A percentile compares a stretch with the other conserved stretches of the same genome.
Evolutionary conservation across 30 jellyfish, hydroid and myxozoan genomes (phyloP).

Genomic region (Cassiopea andromeda): DNA sequence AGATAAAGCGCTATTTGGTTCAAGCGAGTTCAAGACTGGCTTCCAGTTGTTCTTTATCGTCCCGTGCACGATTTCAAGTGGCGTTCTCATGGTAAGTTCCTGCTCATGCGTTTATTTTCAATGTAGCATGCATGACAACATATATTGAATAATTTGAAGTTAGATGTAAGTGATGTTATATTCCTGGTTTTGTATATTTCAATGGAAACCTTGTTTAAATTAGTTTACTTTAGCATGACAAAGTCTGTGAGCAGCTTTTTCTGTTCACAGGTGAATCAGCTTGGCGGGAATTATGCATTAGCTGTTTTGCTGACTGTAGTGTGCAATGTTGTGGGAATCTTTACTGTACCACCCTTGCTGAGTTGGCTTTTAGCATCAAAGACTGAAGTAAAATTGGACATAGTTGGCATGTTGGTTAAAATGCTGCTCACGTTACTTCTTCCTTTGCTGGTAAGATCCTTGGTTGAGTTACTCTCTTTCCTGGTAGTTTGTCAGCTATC

Average conservation of each 20-base stretch:
- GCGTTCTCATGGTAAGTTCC: conserved; percentile 91
- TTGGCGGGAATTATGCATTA: conserved; percentile 86
- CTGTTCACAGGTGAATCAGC: conserved; percentile 78
- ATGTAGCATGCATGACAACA: not conserved
- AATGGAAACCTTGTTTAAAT: too few species aligned
- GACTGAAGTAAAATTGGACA: conserved; percentile 74
- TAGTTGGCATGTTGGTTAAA: conserved; percentile 61
- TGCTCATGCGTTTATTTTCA: not conserved
- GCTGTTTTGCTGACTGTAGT: conserved; percentile 90
- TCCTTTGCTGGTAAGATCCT: conserved; percentile 77
- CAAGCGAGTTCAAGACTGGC: conserved; percentile 84
- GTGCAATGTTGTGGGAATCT: conserved; percentile 79
- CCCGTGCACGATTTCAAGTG: conserved; percentile 95
- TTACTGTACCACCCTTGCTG: conserved; percentile 84
- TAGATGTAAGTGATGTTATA: too few species aligned
- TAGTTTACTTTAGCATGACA: too few species aligned
- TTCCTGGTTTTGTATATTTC: too few species aligned
- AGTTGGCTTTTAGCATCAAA: conserved; percentile 86
- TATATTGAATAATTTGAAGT: too few species aligned
- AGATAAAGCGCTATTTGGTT: conserved; percentile 70
- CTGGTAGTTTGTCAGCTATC: too few species aligned
- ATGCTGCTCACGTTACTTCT: conserved; percentile 68
- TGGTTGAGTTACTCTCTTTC: not conserved
- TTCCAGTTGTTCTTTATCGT: conserved; percentile 78
- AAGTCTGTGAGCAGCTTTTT: not conserved